These are phyloP conservation scores for Lonchura striata DNA, from an alignment of 2,113 vertebrate species.

Conservation along the genomic window DNA sequence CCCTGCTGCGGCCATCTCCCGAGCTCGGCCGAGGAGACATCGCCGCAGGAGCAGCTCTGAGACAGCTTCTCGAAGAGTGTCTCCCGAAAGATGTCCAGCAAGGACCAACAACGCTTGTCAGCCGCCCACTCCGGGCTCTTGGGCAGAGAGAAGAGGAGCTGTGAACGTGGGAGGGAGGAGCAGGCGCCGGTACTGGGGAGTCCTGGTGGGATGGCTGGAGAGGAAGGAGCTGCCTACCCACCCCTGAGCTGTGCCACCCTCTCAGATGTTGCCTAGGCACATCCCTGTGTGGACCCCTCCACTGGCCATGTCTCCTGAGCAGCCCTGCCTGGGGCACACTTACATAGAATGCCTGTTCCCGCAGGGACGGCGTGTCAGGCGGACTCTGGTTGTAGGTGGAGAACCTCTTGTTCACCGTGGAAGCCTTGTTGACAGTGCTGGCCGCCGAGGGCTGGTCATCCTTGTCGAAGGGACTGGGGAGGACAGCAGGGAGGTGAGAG, in stretches of 20 bases:
- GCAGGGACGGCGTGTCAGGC: conserved; percentile 88
- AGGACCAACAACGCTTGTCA: conserved; percentile 76
- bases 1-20: conserved; percentile 54
- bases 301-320: background rate
- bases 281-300: background rate
- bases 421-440: conserved; percentile 86
- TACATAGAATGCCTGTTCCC: conserved; percentile 98
- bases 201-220: background rate
- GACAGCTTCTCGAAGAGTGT: conserved; percentile 75
- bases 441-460: conserved; percentile 87
- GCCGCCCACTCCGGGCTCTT: conserved; percentile 51
- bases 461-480: conserved; percentile 91
- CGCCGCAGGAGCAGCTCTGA: conserved; percentile 79
- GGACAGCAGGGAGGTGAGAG: background rate
- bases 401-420: conserved; percentile 90
- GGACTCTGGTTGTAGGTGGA: conserved; percentile 94
- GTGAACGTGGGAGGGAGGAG: background rate
- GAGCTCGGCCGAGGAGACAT: conserved; percentile 72
- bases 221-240: background rate
- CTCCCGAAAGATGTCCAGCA: conserved; percentile 83
- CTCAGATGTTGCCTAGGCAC: background rate
- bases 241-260: background rate
- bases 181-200: background rate
- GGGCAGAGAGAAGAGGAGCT: conserved; percentile 59
- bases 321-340: conserved; percentile 61